These are phyloP conservation scores for Lochmaea crataegi DNA, from an alignment of 2,888 invertebrate species.

Conservation along the genomic window DNA sequence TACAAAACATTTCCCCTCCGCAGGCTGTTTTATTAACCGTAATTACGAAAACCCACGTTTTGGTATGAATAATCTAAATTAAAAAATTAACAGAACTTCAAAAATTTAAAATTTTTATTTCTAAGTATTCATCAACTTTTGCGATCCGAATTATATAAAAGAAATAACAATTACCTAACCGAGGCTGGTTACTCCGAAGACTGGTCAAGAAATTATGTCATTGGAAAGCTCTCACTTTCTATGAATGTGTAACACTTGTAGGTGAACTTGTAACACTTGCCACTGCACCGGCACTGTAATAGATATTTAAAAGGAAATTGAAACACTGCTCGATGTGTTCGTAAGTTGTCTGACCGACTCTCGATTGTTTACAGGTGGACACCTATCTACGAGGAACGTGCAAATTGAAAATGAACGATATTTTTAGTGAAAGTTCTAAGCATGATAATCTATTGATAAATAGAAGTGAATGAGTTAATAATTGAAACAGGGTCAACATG, in stretches of 20 bases:
- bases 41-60: not conserved
- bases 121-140: not conserved
- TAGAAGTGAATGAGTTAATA: too few relatives aligned
- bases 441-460: too few relatives aligned
- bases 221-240: constrained; percentile 51
- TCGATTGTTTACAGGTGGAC: not conserved
- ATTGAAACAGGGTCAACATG: too few relatives aligned
- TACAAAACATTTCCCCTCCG: not conserved
- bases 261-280: constrained; percentile 46
- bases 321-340: not conserved
- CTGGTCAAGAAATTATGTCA: constrained; percentile 46
- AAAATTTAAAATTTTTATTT: too few relatives aligned
- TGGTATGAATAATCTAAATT: too few relatives aligned
- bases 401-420: not conserved
- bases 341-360: not conserved
- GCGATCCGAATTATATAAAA: constrained; percentile 28
- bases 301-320: constrained; percentile 5
- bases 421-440: not conserved
- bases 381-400: not conserved
- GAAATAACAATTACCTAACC: constrained; percentile 36
- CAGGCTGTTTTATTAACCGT: not conserved
- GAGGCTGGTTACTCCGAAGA: constrained; percentile 21
- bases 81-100: too few relatives aligned
- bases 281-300: constrained; percentile 30
- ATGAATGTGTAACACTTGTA: constrained; percentile 43